A percentile compares a stretch with the other conserved stretches of the same genome.
These are phyloP conservation scores for Cephus spinipes DNA, from an alignment of 2,888 invertebrate genomes.

Conservation along the genomic window DNA sequence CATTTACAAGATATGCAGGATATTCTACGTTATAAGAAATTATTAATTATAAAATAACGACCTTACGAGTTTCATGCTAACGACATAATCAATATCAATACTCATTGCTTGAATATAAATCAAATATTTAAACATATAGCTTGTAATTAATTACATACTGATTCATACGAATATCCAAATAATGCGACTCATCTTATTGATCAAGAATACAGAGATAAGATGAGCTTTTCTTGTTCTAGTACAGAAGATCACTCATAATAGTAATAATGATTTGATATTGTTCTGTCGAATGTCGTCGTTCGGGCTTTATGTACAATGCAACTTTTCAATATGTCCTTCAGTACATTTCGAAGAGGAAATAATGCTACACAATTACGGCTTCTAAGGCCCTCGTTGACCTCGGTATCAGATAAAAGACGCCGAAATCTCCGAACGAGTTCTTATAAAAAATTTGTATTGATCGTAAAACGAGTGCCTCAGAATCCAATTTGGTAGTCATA, in stretches of 20 bases:
- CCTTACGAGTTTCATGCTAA: not conserved
- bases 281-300: conserved; percentile 18
- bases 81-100: not conserved
- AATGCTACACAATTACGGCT: conserved; percentile 40
- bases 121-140: not conserved
- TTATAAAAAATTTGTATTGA: conserved; percentile 50
- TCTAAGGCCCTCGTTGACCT: conserved; percentile 25
- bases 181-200: conserved; percentile 16
- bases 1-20: not conserved
- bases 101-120: not conserved
- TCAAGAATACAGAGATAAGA: conserved; percentile 32
- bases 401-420: conserved; percentile 2
- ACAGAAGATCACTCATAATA: conserved; percentile 33
- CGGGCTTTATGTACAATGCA: conserved; percentile 38
- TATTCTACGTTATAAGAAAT: not conserved
- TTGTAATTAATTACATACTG: not conserved
- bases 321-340: conserved; percentile 22
- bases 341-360: conserved; percentile 34
- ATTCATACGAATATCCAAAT: not conserved
- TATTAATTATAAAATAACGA: not conserved
- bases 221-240: conserved; percentile 31
- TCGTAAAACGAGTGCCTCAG: conserved; percentile 41
- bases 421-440: conserved; percentile 46
- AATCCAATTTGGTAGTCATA: conserved; percentile 42
- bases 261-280: conserved; percentile 34